Evolutionary conservation across 2,113 vertebrate genomes (phyloP).

Genomic region (Anoura caudifer): DNA sequence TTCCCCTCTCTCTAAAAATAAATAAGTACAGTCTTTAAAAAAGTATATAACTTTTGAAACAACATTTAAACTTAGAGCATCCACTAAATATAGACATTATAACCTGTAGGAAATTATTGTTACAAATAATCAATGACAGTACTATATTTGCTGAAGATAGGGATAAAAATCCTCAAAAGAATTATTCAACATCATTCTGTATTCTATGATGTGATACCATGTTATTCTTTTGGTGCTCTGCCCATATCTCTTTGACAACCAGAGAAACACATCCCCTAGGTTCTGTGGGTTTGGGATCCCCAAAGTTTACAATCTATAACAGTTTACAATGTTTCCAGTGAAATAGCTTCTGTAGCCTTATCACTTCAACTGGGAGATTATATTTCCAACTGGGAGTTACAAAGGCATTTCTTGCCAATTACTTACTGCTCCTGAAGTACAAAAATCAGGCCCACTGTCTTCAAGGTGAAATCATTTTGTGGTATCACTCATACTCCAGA

Average conservation of each 20-base stretch:
- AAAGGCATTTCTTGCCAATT: not conserved
- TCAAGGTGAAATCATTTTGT: not conserved
- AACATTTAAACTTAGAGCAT: not conserved
- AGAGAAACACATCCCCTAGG: not conserved
- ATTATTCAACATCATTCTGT: not conserved
- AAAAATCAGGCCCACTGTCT: not conserved
- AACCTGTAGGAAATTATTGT: not conserved
- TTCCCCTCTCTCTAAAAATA: too few species aligned
- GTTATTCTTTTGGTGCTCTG: not conserved
- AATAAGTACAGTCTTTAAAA: not conserved
- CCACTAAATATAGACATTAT: not conserved
- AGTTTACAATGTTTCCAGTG: not conserved
- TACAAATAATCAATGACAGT: not conserved
- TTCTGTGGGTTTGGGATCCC: not conserved
- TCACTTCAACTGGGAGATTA: constrained; percentile 5
- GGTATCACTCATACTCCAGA: not conserved
- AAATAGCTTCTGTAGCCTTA: not conserved
- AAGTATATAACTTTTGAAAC: not conserved
- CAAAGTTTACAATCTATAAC: not conserved
- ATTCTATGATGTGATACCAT: not conserved
- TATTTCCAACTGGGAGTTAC: not conserved
- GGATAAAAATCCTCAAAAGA: not conserved
- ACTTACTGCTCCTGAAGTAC: not conserved
- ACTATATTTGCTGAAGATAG: not conserved
- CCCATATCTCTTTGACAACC: not conserved